phyloP scores from a whole-genome alignment of 2,888 invertebrate genomes.

The Drosophila fungiperda region DNA sequence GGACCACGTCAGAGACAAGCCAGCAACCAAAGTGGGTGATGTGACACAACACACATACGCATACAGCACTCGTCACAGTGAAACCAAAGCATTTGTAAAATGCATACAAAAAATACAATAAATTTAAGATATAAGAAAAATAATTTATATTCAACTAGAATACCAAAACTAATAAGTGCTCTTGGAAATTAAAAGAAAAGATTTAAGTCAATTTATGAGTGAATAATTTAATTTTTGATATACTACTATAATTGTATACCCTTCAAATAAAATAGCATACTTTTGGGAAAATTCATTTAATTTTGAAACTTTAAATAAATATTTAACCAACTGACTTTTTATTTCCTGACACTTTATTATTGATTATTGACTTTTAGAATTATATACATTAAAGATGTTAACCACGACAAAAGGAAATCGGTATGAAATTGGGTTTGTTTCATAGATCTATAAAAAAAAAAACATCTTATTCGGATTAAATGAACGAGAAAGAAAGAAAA shows the following conservation, averaged over 20 bases:
- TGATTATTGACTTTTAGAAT: neutral
- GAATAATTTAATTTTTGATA: no score
- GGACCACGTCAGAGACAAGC: slow-evolving; percentile 34
- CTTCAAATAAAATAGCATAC: neutral
- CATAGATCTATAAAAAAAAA: neutral
- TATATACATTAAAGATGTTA: neutral
- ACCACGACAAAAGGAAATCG: neutral
- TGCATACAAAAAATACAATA: neutral
- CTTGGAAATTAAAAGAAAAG: neutral
- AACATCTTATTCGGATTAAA: neutral
- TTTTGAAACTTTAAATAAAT: neutral
- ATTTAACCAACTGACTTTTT: neutral
- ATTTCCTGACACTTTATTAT: neutral
- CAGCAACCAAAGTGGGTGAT: slow-evolving; percentile 58
- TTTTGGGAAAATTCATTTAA: slow-evolving; percentile 1
- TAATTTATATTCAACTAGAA: neutral
- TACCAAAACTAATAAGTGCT: neutral
- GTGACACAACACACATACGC: slow-evolving; percentile 41
- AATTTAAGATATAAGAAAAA: neutral
- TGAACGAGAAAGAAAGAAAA: neutral
- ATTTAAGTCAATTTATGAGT: neutral
- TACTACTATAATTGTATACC: no score
- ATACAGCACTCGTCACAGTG: slow-evolving; percentile 22
- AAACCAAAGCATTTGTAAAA: neutral
- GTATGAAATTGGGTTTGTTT: neutral